Evolutionary conservation across 2,797 vertebrate genomes (phyloP), one percentile per base, ranked within the genome.

Genomic region (Hyperoplus lanceolatus): DNA sequence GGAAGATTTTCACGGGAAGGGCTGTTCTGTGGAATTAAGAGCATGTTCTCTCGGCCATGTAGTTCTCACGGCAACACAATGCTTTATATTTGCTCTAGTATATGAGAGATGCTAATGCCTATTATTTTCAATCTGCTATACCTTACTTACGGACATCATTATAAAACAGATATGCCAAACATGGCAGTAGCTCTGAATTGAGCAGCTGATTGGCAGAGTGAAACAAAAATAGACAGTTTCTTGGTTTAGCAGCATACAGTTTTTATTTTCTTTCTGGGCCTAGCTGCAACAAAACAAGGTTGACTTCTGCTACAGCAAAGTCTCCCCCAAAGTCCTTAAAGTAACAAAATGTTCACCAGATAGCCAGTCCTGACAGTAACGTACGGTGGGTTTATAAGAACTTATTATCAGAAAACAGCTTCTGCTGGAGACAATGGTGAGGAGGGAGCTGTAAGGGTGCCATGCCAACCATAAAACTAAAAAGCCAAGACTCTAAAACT

Each of bases 1-100:
- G 42, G 64, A 73, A 18, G 51, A 63, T 74, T 75, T 42, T 21
- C 14, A 46, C 14, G 21, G 63, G 18, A 66, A 70, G 8, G 46
- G 55, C 14, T 69, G 43, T 58, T 62, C 14, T 68, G 36, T 4
- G 41, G 8, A 70, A 77, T 55, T 41, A 29, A 55, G 12, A 58
- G 12, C 45, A 7, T 46, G 1, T 18, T 59, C 66, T 63, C 21
- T 66, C 62, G 18, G 58, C 29, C 5, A 4, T 8, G 12, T 18
- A 39, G 7, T 18, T 63, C 4, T 65, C 29, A 50, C 15, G 10
- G 46, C 38, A 57, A 62, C 53, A 74, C 14, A 71, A 29, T 10
- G 36, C 13, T 50, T 14, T 57, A 2, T 36, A 36, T 2, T 16
- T 46, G 12, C 54, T 18, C 21, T 55, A 2, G 10, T 18, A 36